A percentile compares a stretch with the other conserved stretches of the same genome.
phyloP scores from a whole-genome alignment of 2,888 invertebrate genomes.

The Poecilobothrus nobilitatus region DNA sequence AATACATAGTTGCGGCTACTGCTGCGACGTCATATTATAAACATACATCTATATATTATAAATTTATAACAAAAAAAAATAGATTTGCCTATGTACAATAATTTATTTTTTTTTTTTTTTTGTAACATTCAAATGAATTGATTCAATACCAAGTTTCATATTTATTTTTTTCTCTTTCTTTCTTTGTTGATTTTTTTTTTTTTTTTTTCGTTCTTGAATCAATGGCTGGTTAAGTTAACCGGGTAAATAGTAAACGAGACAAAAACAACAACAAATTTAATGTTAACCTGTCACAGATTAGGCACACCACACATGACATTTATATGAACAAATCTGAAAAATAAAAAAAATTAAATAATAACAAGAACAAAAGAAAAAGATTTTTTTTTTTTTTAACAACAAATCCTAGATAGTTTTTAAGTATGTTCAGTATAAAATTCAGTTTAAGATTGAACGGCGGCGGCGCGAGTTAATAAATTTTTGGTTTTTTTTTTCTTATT shows the following conservation, averaged over 20 bases:
- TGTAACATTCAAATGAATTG: neutral
- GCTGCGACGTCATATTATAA: too few species aligned
- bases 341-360: neutral
- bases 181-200: neutral
- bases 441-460: constrained; percentile 8
- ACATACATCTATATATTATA: too few species aligned
- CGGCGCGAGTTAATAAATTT: neutral
- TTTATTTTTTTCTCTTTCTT: too few species aligned
- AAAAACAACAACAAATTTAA: neutral
- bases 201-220: neutral
- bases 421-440: neutral
- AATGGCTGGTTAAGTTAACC: neutral
- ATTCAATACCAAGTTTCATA: neutral
- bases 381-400: too few species aligned
- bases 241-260: neutral
- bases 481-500: neutral
- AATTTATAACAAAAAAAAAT: too few species aligned
- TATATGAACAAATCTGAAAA: neutral
- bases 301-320: constrained; percentile 1
- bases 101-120: too few species aligned
- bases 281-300: constrained; percentile 2
- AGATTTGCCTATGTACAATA: too few species aligned
- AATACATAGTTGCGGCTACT: too few species aligned
- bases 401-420: constrained; percentile 4
- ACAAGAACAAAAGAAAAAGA: neutral